Conservation (phyloP, 2,888 invertebrate species). For the Melinopterus prodromus region DNA sequence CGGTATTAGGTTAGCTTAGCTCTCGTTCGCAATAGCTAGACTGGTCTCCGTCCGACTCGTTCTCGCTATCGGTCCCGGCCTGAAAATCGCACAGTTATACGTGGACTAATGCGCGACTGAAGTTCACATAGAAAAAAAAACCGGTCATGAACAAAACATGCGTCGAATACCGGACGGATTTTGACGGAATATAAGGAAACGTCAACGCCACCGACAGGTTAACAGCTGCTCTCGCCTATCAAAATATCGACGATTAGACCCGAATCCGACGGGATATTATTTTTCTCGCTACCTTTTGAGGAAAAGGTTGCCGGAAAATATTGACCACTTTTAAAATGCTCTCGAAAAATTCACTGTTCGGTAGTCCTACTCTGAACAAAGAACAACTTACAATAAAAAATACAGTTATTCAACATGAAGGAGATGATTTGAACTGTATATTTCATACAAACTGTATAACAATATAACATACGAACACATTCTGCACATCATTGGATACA, state of each 20-base stretch:
- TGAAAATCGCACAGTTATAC: conserved; percentile 16
- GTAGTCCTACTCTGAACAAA: too few species aligned
- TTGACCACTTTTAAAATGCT: too few species aligned
- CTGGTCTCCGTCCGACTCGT: conserved; percentile 12
- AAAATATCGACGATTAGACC: not conserved
- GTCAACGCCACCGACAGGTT: conserved; percentile 4
- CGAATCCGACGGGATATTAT: not conserved
- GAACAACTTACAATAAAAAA: too few species aligned
- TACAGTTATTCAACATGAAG: too few species aligned
- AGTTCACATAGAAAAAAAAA: not conserved
- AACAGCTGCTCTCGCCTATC: not conserved
- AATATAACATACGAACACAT: too few species aligned
- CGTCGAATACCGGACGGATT: not conserved
- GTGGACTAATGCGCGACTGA: not conserved
- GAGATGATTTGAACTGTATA: too few species aligned
- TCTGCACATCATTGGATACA: too few species aligned
- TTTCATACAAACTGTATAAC: too few species aligned
- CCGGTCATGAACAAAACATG: not conserved
- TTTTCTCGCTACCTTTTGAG: too few species aligned
- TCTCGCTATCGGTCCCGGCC: conserved; percentile 20
- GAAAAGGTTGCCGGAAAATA: too few species aligned
- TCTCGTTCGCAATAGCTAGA: not conserved
- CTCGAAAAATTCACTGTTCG: too few species aligned
- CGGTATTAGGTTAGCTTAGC: conserved; percentile 9
- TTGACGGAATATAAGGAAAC: not conserved